These are phyloP conservation scores for Bradypodion ventrale DNA, from an alignment of 2,797 vertebrate species.

Conservation along the genomic window DNA sequence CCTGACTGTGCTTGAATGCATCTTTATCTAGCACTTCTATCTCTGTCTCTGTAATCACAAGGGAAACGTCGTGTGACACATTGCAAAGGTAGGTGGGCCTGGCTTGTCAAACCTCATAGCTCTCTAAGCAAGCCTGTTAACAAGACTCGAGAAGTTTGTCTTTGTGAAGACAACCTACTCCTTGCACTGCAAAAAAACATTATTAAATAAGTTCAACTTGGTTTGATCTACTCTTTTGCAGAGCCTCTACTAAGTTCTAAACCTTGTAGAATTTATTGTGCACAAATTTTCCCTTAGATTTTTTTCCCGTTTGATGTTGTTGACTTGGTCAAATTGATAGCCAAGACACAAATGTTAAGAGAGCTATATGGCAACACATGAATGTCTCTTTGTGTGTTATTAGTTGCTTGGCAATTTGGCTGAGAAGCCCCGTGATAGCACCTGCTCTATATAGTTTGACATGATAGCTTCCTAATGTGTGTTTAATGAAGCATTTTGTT, in stretches of 20 bases:
- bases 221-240: constrained; percentile 41
- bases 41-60: constrained; percentile 96
- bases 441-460: constrained; percentile 59
- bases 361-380: constrained; percentile 71
- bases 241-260: constrained; percentile 55
- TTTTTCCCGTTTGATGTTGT: neutral
- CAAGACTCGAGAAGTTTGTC: constrained; percentile 51
- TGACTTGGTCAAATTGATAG: constrained; percentile 46
- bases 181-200: neutral
- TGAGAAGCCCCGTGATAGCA: constrained; percentile 45
- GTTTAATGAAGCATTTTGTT: constrained; percentile 43
- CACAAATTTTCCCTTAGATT: constrained; percentile 47
- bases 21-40: constrained; percentile 91
- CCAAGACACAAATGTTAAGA: constrained; percentile 57
- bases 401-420: constrained; percentile 65
- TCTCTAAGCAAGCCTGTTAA: constrained; percentile 77
- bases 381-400: constrained; percentile 67
- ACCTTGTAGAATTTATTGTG: constrained; percentile 42
- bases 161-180: constrained; percentile 25
- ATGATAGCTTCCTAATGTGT: constrained; percentile 60
- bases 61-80: constrained; percentile 98
- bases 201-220: neutral
- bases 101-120: constrained; percentile 75
- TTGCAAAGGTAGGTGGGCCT: constrained; percentile 99
- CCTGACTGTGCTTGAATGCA: constrained; percentile 68